These are phyloP conservation scores for Napeogenes inachia DNA, from an alignment of 2,888 invertebrate genomes.

Conservation along the genomic window DNA sequence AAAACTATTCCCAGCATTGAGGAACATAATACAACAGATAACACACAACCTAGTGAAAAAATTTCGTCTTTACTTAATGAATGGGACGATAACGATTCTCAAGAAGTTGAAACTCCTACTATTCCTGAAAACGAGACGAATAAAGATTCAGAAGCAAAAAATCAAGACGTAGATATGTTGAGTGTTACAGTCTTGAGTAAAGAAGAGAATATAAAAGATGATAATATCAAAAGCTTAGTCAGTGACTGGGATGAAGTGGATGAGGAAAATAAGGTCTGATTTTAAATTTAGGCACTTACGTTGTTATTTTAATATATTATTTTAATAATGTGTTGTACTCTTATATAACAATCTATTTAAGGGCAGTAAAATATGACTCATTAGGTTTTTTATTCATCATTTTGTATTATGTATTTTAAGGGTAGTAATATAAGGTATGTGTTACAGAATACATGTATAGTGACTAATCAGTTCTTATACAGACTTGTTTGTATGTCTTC, in stretches of 20 bases:
- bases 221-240: constrained; percentile 66
- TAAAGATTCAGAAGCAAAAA: constrained; percentile 7
- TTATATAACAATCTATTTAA: neutral
- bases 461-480: neutral
- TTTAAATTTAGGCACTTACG: neutral
- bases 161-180: neutral
- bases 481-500: neutral
- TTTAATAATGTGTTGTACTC: neutral
- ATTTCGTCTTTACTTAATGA: constrained; percentile 67
- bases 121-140: constrained; percentile 29
- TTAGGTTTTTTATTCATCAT: constrained; percentile 1
- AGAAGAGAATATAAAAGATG: constrained; percentile 41
- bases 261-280: constrained; percentile 38
- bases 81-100: constrained; percentile 74
- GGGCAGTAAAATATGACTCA: neutral
- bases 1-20: constrained; percentile 10
- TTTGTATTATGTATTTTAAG: constrained; percentile 5
- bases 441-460: neutral
- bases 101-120: constrained; percentile 43
- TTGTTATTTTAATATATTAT: neutral
- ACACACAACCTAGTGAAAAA: constrained; percentile 44
- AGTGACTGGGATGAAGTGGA: constrained; percentile 75
- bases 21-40: neutral
- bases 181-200: neutral
- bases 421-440: neutral